Percentiles rank a stretch among this genome's conserved stretches.
phyloP scores from a whole-genome alignment of 2,113 vertebrate genomes.

The Oenanthe oenanthe region DNA sequence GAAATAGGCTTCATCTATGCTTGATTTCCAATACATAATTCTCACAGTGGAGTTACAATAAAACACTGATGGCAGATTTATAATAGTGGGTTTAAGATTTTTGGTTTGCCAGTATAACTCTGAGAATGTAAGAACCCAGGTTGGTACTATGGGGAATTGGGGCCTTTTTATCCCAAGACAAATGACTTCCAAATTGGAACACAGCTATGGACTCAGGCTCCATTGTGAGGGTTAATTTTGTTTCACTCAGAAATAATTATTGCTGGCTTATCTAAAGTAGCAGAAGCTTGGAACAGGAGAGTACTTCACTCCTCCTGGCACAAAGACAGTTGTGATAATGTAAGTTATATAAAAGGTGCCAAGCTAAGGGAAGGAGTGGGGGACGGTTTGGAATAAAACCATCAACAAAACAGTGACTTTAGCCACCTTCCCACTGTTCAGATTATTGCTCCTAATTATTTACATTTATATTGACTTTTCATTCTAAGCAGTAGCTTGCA shows the following conservation, averaged over 20 bases:
- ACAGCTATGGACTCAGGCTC: conserved; percentile 1
- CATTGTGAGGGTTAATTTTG: conserved; percentile 64
- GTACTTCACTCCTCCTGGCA: conserved; percentile 64
- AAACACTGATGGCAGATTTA: not conserved
- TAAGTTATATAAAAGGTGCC: conserved; percentile 56
- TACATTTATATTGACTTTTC: not conserved
- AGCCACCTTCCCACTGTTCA: not conserved
- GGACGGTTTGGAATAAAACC: not conserved
- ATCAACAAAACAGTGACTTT: conserved; percentile 5
- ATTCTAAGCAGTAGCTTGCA: not conserved
- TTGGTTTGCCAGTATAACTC: not conserved
- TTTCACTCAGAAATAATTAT: conserved; percentile 66
- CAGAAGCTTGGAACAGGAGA: conserved; percentile 68
- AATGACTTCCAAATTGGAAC: conserved; percentile 27
- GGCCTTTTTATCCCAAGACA: conserved; percentile 5
- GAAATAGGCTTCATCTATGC: not conserved
- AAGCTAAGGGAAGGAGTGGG: not conserved
- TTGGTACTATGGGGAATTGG: not conserved
- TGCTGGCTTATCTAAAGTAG: conserved; percentile 67
- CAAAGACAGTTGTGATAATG: conserved; percentile 53
- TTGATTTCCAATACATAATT: not conserved
- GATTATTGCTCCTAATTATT: not conserved
- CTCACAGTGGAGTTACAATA: not conserved
- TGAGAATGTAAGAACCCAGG: not conserved
- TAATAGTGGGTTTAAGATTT: not conserved